Percentiles rank a stretch among this genome's conserved stretches.
phyloP scores from a whole-genome alignment of 2,797 vertebrate genomes.

The Capromys pilorides region DNA sequence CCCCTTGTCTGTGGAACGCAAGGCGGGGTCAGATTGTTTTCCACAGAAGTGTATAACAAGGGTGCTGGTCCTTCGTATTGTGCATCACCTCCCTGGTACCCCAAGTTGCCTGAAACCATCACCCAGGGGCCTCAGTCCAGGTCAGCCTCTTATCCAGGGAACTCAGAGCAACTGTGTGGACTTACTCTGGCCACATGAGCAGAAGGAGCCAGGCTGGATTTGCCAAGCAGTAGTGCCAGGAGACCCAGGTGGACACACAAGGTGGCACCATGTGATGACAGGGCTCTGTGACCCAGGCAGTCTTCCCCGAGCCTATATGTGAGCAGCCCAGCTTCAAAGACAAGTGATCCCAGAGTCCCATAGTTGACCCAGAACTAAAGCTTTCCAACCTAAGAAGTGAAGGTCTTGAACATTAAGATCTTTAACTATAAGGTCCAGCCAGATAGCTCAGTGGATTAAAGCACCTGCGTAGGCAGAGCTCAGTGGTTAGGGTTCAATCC shows the following conservation, averaged over 20 bases:
- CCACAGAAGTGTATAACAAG: neutral
- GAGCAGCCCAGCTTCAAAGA: neutral
- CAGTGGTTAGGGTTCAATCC: too few relatives aligned
- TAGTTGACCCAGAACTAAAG: neutral
- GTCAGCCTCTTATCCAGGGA: neutral
- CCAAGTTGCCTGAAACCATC: neutral
- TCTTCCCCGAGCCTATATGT: neutral
- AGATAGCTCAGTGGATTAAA: too few relatives aligned
- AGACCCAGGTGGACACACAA: neutral
- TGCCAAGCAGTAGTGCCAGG: fast-evolving
- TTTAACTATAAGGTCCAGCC: neutral
- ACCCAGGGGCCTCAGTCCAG: neutral
- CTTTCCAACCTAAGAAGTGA: neutral
- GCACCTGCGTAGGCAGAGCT: too few relatives aligned
- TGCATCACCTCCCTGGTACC: neutral
- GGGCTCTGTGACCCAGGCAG: fast-evolving
- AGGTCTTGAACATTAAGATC: neutral
- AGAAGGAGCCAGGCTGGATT: fast-evolving
- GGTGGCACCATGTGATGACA: neutral
- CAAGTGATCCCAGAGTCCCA: neutral
- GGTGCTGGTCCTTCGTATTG: fast-evolving
- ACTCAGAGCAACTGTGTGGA: too few relatives aligned
- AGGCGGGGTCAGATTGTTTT: neutral
- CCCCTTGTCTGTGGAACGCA: neutral
- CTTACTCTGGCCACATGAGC: neutral